Base-by-base conservation (phyloP, 2,888 invertebrate species). In the Ennomos fuscantarius region DNA sequence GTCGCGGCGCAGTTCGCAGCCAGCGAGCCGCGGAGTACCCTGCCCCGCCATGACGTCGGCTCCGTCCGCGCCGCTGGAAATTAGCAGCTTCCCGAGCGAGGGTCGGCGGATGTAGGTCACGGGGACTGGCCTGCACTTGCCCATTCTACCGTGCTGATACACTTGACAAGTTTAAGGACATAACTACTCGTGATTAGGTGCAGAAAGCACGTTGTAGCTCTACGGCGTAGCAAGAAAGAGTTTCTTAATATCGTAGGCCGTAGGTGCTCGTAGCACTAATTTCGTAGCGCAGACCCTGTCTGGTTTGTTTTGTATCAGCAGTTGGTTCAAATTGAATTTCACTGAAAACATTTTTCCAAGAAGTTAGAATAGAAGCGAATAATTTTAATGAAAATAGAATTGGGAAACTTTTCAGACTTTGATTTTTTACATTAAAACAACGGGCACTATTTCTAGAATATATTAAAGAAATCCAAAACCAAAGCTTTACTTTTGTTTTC, bases 11-110 rank as follows among this genome's bases (percentile, higher is more conserved):
- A 74, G 80, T 79, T 74, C 69, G 76, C 74, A 71, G 73, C 73
- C 73, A 70, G 82, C 78, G 81, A 79, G 82, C 78, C 82, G 78
- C 76, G 81, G 78, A 74, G 76, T 78, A 78, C 82, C 83, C 78
- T 68, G 74, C 78, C 78, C 82, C 84, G 79, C 82, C 72, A 82
- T 82, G 89, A 89, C 89, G 89, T 88, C 81, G 82, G 72, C 81
- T 78, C 73, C 76, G 79, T 78, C 79, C 78, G 81, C 82, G 86
- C 84, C 87, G 89, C 86, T 90, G 89, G 88, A 89, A 89, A 90
- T 91, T 90, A 90, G 88, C 91, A 91, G 91, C 90, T 91, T 91
- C 91, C 89, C 90, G 89, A 83, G 84, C 89, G 89, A 91, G 90
- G 90, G 90, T 89, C 90, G 91, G 76, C 76, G 76, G 86, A 91